Percentiles rank a stretch among this genome's conserved stretches.
phyloP scores from a whole-genome alignment of 2,113 vertebrate species.

The Lethenteron camtschaticum region DNA sequence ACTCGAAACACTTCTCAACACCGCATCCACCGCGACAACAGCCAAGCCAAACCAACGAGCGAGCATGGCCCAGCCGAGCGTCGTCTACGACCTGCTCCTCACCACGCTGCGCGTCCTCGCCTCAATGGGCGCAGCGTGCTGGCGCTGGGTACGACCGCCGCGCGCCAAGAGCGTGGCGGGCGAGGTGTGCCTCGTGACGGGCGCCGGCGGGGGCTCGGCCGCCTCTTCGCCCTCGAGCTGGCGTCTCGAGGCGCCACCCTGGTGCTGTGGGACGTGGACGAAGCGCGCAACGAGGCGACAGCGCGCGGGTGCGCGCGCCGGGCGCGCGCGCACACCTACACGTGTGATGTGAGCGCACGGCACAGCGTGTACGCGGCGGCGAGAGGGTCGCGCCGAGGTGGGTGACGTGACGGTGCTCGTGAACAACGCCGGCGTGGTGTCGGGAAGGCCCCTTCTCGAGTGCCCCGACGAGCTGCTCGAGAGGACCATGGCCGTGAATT shows the following conservation, averaged over 20 bases:
- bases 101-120: no score
- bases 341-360: conserved; percentile 57
- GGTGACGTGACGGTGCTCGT: conserved; percentile 22
- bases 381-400: conserved; percentile 25
- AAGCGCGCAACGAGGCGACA: background rate
- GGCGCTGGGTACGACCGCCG: background rate
- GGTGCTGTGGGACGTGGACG: conserved; percentile 1
- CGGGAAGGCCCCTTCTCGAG: conserved; percentile 15
- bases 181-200: conserved; percentile 3
- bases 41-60: no score
- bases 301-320: conserved; percentile 2
- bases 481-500: conserved; percentile 26
- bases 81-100: no score
- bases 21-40: no score
- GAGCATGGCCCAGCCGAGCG: no score
- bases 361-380: conserved; percentile 47
- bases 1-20: no score
- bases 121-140: no score
- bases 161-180: conserved; percentile 3
- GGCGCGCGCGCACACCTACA: conserved; percentile 29
- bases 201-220: background rate
- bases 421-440: conserved; percentile 18
- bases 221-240: background rate
- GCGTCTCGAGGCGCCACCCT: background rate
- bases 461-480: conserved; percentile 22